phyloP scores from a whole-genome alignment of 2,888 invertebrate genomes.

The Sipha maydis region DNA sequence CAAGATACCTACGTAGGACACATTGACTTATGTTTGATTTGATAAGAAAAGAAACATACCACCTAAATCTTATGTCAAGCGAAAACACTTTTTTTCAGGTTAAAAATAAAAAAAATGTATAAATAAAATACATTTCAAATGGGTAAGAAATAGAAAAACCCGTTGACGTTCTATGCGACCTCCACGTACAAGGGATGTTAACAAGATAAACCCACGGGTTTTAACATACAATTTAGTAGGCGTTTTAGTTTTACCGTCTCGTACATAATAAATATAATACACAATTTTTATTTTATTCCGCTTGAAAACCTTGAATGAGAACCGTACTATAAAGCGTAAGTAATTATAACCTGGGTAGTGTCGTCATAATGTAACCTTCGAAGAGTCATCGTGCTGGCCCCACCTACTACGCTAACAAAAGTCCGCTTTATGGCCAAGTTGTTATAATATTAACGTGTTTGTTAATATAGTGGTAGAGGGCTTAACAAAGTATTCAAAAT shows the following conservation, averaged over 20 bases:
- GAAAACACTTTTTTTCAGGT: neutral
- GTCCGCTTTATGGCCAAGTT: constrained; percentile 1
- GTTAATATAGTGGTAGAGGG: neutral
- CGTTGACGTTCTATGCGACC: neutral
- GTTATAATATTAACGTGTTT: neutral
- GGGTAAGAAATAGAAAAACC: neutral
- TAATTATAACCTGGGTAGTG: constrained; percentile 58
- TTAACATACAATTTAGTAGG: neutral
- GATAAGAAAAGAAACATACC: neutral
- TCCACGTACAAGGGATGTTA: neutral
- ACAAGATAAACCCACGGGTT: neutral
- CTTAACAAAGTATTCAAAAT: constrained; percentile 7
- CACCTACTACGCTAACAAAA: constrained; percentile 42
- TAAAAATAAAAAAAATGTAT: neutral
- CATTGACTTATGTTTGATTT: neutral
- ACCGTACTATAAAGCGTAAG: constrained; percentile 49
- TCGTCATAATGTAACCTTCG: constrained; percentile 59
- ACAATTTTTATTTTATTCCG: constrained; percentile 41
- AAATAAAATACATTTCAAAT: neutral
- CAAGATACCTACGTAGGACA: neutral
- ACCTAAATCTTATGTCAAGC: too few relatives aligned
- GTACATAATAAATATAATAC: neutral
- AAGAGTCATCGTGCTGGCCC: constrained; percentile 45
- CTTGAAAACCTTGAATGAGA: constrained; percentile 49
- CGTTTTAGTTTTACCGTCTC: constrained; percentile 13